Conservation (phyloP, 2,888 invertebrate genomes). For the Conops quadrifasciatus region DNA sequence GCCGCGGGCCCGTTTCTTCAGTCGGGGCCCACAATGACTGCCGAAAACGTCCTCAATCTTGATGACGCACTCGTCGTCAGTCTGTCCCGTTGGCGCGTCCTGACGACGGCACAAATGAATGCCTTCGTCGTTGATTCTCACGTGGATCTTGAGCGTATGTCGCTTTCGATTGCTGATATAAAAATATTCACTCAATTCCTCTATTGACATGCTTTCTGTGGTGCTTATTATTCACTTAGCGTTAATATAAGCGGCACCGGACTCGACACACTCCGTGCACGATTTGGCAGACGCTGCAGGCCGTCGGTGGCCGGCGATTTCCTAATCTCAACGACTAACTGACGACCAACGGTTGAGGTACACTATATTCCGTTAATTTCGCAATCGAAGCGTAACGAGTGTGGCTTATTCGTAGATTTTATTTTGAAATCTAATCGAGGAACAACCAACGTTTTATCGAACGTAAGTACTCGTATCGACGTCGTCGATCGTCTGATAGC, state of each 20-base stretch:
- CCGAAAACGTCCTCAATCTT: slow-evolving; percentile 80
- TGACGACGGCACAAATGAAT: slow-evolving; percentile 80
- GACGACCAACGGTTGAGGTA: no score
- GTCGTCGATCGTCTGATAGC: no score
- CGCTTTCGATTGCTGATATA: slow-evolving; percentile 71
- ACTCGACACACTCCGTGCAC: no score
- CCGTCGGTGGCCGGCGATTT: no score
- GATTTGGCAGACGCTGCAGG: no score
- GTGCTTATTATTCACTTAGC: neutral
- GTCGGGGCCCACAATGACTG: slow-evolving; percentile 71
- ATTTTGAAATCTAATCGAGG: neutral
- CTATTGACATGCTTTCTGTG: slow-evolving; percentile 31
- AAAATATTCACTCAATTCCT: slow-evolving; percentile 53
- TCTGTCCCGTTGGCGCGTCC: slow-evolving; percentile 69
- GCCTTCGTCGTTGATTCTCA: slow-evolving; percentile 77
- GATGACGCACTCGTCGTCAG: slow-evolving; percentile 77
- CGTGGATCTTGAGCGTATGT: slow-evolving; percentile 82
- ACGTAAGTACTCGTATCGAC: no score
- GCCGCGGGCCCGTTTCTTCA: slow-evolving; percentile 51
- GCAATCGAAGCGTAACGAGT: slow-evolving; percentile 34
- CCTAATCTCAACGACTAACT: neutral
- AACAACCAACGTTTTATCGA: no score
- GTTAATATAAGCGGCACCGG: neutral
- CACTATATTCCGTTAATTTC: no score
- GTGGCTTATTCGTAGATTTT: slow-evolving; percentile 16